Percentiles rank a stretch among this genome's conserved stretches.
Conservation (phyloP, 2,888 invertebrate genomes). For the Drosophila anomelani region DNA sequence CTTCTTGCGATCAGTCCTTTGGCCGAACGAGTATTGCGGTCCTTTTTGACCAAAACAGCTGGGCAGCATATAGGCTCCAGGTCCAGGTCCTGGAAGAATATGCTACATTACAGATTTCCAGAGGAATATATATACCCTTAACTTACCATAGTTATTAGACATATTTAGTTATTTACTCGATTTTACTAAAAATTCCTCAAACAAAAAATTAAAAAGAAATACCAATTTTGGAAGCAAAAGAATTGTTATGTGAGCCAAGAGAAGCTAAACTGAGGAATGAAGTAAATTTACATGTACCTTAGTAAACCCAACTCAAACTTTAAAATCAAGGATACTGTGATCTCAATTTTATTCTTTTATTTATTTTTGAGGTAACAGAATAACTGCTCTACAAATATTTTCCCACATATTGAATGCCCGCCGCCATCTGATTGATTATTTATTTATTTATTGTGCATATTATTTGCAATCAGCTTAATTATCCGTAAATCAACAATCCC, state of each 20-base stretch:
- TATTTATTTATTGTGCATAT: slow-evolving; percentile 52
- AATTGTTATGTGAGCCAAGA: slow-evolving; percentile 1
- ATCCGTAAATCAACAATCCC: slow-evolving; percentile 41
- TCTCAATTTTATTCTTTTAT: neutral
- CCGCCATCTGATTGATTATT: slow-evolving; percentile 43
- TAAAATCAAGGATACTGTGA: slow-evolving; percentile 3
- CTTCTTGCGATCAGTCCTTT: slow-evolving; percentile 14
- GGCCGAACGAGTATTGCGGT: slow-evolving; percentile 58
- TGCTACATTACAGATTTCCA: no score
- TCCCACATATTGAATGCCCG: slow-evolving; percentile 7
- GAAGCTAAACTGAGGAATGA: neutral
- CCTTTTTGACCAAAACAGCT: slow-evolving; percentile 57
- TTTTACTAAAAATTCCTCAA: neutral
- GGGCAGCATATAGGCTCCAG: slow-evolving; percentile 63
- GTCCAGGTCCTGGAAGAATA: slow-evolving; percentile 57
- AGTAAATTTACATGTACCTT: neutral
- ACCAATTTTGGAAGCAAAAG: slow-evolving; percentile 10
- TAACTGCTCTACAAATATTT: neutral
- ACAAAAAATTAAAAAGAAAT: neutral
- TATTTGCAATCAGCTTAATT: slow-evolving; percentile 47
- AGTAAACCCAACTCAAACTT: neutral
- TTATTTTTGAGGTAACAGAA: neutral
- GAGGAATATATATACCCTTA: no score
- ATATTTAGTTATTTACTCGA: slow-evolving; percentile 5
- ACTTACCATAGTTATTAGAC: slow-evolving; percentile 14